Conservation (phyloP, 2,797 vertebrate species). For the Enteromius trimaculatus region DNA sequence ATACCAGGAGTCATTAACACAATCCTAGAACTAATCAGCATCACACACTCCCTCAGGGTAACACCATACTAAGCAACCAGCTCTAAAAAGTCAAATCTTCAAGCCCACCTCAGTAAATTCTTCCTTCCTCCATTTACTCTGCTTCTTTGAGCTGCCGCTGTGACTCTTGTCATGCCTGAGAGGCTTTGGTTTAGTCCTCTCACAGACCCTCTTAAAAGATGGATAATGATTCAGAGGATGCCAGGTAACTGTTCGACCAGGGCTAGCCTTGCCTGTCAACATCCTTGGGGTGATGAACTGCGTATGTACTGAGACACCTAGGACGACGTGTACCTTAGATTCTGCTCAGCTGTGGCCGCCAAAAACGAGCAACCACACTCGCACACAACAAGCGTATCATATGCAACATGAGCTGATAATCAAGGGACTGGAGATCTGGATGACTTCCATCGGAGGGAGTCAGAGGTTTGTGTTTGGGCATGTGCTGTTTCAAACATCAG, state of each 20-base stretch:
- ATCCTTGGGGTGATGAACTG: background rate
- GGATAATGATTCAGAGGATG: slow-evolving; percentile 48
- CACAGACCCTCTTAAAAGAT: slow-evolving; percentile 9
- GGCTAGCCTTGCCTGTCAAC: slow-evolving; percentile 53
- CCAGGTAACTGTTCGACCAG: slow-evolving; percentile 33
- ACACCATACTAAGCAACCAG: background rate
- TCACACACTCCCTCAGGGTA: background rate
- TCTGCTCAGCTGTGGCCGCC: background rate
- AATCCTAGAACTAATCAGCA: background rate
- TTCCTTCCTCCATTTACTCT: background rate
- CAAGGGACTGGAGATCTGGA: slow-evolving; percentile 37
- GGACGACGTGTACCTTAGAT: slow-evolving; percentile 4
- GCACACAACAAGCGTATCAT: slow-evolving; percentile 15
- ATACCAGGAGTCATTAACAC: background rate
- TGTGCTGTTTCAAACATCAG: slow-evolving; percentile 42
- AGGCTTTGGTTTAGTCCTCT: background rate
- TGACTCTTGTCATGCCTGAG: slow-evolving; percentile 17
- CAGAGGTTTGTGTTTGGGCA: slow-evolving; percentile 46
- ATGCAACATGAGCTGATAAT: slow-evolving; percentile 46
- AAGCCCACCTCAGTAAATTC: slow-evolving; percentile 39
- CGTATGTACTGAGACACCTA: background rate
- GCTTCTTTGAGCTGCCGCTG: background rate
- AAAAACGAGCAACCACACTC: background rate
- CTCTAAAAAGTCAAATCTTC: background rate
- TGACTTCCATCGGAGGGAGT: slow-evolving; percentile 19